Conservation (phyloP, 2,113 vertebrate genomes). For the Eulemur macaco region DNA sequence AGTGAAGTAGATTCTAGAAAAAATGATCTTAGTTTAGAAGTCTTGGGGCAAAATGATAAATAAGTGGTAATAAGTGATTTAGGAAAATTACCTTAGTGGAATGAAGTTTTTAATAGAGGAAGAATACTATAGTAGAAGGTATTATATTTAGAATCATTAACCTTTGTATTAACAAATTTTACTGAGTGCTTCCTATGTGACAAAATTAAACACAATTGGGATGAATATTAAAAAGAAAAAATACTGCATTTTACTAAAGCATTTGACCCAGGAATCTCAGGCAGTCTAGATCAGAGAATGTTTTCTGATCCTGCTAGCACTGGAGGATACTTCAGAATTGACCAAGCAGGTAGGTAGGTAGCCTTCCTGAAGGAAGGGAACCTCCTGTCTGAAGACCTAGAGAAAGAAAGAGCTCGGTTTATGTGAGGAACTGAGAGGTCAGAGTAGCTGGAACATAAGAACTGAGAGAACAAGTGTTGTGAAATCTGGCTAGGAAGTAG, state of each 20-base stretch:
- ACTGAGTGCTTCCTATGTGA: neutral
- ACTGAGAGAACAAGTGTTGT: neutral
- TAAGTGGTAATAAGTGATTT: neutral
- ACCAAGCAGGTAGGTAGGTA: neutral
- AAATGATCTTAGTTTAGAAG: neutral
- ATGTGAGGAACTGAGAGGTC: neutral
- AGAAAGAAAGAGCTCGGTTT: neutral
- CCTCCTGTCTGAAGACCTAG: neutral
- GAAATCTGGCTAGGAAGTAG: neutral
- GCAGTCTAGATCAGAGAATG: neutral
- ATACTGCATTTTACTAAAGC: neutral
- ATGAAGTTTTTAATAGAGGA: neutral
- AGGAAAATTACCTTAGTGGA: neutral
- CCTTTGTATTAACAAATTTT: neutral
- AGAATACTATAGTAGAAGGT: neutral
- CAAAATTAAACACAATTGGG: neutral
- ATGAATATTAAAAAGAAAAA: neutral
- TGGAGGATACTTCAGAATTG: neutral
- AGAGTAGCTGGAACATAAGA: neutral
- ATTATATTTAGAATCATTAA: neutral
- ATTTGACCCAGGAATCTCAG: neutral
- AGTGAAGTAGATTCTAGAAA: neutral
- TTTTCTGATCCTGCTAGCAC: neutral
- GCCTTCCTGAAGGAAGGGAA: neutral
- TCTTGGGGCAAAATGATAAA: neutral